Base-by-base conservation (phyloP, 2,888 invertebrate genomes). In the Clepsis dumicolana region DNA sequence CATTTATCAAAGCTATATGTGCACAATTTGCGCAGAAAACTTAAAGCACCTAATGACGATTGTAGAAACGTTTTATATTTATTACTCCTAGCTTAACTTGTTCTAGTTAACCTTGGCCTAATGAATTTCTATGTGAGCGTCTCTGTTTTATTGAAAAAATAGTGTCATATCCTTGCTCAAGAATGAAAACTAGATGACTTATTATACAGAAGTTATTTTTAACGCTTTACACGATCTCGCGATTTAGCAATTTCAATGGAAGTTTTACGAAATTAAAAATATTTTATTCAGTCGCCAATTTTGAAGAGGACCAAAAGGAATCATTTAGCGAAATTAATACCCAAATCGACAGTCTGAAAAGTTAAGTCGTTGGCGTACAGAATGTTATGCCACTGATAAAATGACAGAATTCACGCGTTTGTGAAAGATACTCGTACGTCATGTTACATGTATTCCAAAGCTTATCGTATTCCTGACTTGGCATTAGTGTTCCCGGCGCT, bases 91-190 rank as follows among this genome's bases (percentile, higher is more conserved):
- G 53, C 35, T 54, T 44, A 65, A 70, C 57, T 67, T 29, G 48
- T 48, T 61, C 66, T 71, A 44, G 66, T 50, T 64, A 66, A 50
- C 71, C 71, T 70, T 71, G 71, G 35, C 61, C 62, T 27, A 67
- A 57, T 62, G 56, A 62, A 21, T 57, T 50, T 32, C 21, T 29
- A 38, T 29, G 65, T 59, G n/a, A 29, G 16, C 59, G 59, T 41
- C 38, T 38, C n/a, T 16, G 44, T 65, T 60, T 18, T 35, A 16
- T 18, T 50, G 38, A 25, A 25, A n/a, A 35, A 38, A 48, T n/a
- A 16, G n/a, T 27, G 25, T 25, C 10, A 24, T 44, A 18, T n/a
- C 38, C 4, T 38, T 48, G 21, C 12, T 48, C 21, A 48, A 48
- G 3, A 4, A 21, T 21, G 8, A 21, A 12, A 48, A 21, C 12